These are phyloP conservation scores for Triplophysa siluroides DNA, from an alignment of 2,113 vertebrate genomes.

Conservation along the genomic window DNA sequence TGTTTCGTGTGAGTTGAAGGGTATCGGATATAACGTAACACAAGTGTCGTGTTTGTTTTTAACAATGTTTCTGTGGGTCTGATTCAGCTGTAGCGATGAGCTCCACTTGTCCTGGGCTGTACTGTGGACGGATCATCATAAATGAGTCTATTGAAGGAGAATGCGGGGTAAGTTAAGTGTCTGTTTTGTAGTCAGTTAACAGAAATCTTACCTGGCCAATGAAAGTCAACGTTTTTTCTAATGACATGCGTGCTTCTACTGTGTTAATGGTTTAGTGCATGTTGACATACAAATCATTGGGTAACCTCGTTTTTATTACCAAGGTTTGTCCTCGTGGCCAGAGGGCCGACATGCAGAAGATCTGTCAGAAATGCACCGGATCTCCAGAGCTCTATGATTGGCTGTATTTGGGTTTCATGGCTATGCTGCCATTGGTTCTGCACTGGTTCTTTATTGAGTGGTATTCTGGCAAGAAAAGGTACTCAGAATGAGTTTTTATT, in stretches of 20 bases:
- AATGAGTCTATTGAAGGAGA: constrained; percentile 78
- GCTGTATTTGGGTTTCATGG: constrained; percentile 98
- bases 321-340: constrained; percentile 95
- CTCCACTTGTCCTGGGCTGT: constrained; percentile 85
- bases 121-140: constrained; percentile 81
- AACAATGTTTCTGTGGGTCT: constrained; percentile 46
- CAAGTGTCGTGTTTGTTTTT: neutral
- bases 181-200: neutral
- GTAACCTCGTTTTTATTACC: neutral
- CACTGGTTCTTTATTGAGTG: constrained; percentile 99
- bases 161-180: constrained; percentile 89
- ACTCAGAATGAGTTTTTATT: neutral
- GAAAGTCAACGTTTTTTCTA: too few relatives aligned
- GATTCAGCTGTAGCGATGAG: constrained; percentile 82
- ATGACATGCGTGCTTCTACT: neutral
- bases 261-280: neutral
- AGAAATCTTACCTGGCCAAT: neutral
- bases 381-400: constrained; percentile 93
- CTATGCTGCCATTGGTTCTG: constrained; percentile 90
- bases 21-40: neutral
- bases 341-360: constrained; percentile 81
- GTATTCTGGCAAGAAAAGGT: constrained; percentile 99
- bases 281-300: neutral
- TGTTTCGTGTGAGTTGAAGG: neutral
- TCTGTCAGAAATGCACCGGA: constrained; percentile 83